A percentile compares a stretch with the other conserved stretches of the same genome.
Evolutionary conservation across 1,140 invertebrate species (phyloP).

Genomic region (Zaprionus camerounensis): DNA sequence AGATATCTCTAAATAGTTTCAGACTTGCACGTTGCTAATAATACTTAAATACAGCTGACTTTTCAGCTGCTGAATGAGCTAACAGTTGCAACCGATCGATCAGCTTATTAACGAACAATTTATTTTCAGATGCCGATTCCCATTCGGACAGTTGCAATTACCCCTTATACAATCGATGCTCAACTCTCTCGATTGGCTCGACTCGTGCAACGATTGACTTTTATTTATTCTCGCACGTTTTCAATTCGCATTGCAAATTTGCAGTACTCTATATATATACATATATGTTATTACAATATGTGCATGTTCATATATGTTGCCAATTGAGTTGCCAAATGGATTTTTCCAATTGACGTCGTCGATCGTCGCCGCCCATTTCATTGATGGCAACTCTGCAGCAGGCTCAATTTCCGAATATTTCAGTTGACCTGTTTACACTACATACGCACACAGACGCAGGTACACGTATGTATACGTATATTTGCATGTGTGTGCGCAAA

Average conservation of each 20-base stretch:
- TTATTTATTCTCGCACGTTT: slow-evolving; percentile 45
- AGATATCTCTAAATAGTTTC: neutral
- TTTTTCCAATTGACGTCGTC: slow-evolving; percentile 40
- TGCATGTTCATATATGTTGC: no score
- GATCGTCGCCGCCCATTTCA: slow-evolving; percentile 7
- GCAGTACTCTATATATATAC: no score
- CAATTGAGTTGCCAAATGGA: slow-evolving; percentile 30
- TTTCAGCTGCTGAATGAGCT: neutral
- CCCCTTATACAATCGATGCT: slow-evolving; percentile 19
- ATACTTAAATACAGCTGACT: slow-evolving; percentile 6
- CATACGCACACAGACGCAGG: neutral
- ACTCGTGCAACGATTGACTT: slow-evolving; percentile 17
- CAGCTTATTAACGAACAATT: slow-evolving; percentile 2
- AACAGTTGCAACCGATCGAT: neutral
- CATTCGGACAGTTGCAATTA: slow-evolving; percentile 17
- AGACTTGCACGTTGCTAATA: neutral
- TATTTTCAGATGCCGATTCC: slow-evolving; percentile 11
- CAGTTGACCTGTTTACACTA: slow-evolving; percentile 11
- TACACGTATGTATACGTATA: neutral
- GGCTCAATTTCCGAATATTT: slow-evolving; percentile 23
- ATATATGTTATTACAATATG: no score
- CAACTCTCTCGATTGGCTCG: slow-evolving; percentile 3
- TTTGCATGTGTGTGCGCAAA: slow-evolving; percentile 3
- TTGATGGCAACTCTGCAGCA: neutral
- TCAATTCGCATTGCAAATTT: slow-evolving; percentile 22